Evolutionary conservation across 2,888 invertebrate species (phyloP).

Genomic region (Drosophila kuntzei): DNA sequence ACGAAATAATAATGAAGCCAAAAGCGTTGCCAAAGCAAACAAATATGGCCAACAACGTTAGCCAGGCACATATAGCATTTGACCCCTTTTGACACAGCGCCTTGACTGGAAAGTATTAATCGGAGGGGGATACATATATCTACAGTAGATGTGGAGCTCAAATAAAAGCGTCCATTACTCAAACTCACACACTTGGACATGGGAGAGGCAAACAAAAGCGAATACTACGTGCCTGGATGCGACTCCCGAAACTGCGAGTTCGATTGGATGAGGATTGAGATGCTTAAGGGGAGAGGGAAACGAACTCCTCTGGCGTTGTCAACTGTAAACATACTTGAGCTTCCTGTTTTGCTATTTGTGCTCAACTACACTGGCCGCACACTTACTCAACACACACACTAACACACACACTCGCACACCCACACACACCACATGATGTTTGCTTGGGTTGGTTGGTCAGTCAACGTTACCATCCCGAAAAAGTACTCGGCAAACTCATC

Average conservation of each 20-base stretch:
- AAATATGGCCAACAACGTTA: slow-evolving; percentile 60
- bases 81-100: slow-evolving; percentile 81
- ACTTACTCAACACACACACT: slow-evolving; percentile 46
- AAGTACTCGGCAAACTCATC: slow-evolving; percentile 82
- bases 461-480: slow-evolving; percentile 49
- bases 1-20: slow-evolving; percentile 63
- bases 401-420: slow-evolving; percentile 28
- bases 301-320: slow-evolving; percentile 70
- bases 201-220: slow-evolving; percentile 64
- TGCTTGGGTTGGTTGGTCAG: slow-evolving; percentile 53
- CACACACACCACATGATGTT: slow-evolving; percentile 49
- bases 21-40: slow-evolving; percentile 63
- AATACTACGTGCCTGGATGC: slow-evolving; percentile 57
- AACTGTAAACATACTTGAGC: slow-evolving; percentile 81
- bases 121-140: background rate
- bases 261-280: slow-evolving; percentile 8
- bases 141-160: slow-evolving; percentile 57
- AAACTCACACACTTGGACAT: slow-evolving; percentile 56
- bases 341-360: slow-evolving; percentile 80
- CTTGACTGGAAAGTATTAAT: slow-evolving; percentile 19
- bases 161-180: slow-evolving; percentile 83
- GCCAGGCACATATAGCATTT: slow-evolving; percentile 63
- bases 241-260: slow-evolving; percentile 25
- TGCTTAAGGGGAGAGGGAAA: background rate
- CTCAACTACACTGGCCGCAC: slow-evolving; percentile 40